Conservation (phyloP, 2,113 vertebrate genomes). For the Sardina pilchardus region DNA sequence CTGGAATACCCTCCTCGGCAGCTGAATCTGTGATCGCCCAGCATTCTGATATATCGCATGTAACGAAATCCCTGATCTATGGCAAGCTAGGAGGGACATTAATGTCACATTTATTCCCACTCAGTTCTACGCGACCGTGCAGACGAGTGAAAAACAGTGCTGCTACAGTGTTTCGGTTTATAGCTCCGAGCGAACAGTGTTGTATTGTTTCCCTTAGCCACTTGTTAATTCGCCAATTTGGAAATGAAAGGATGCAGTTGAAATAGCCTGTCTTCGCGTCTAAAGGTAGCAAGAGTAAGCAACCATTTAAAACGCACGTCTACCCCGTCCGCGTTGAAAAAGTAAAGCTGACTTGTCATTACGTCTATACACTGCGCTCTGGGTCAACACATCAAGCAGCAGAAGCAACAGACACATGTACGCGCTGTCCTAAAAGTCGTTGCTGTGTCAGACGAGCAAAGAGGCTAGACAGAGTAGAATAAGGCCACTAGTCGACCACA, state of each 20-base stretch:
- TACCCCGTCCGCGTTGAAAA: background rate
- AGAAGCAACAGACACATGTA: background rate
- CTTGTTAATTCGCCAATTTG: background rate
- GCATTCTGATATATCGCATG: constrained; percentile 38
- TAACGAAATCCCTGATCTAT: constrained; percentile 29
- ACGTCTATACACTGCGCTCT: background rate
- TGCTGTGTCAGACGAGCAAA: background rate
- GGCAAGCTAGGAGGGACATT: constrained; percentile 29
- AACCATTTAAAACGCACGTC: background rate
- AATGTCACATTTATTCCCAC: background rate
- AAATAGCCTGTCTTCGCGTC: background rate
- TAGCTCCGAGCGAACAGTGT: background rate
- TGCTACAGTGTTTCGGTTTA: background rate
- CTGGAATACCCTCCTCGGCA: constrained; percentile 44
- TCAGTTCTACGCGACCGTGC: background rate
- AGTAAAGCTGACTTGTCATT: background rate
- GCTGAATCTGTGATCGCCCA: constrained; percentile 36
- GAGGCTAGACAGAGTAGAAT: background rate
- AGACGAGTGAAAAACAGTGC: background rate
- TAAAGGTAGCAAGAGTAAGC: background rate
- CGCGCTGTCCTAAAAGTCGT: background rate
- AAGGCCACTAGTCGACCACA: background rate
- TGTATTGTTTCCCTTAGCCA: background rate
- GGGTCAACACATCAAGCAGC: background rate
- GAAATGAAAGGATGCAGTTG: background rate